Evolutionary conservation across 2,797 vertebrate genomes (phyloP).

Genomic region (Sardinella longiceps): DNA sequence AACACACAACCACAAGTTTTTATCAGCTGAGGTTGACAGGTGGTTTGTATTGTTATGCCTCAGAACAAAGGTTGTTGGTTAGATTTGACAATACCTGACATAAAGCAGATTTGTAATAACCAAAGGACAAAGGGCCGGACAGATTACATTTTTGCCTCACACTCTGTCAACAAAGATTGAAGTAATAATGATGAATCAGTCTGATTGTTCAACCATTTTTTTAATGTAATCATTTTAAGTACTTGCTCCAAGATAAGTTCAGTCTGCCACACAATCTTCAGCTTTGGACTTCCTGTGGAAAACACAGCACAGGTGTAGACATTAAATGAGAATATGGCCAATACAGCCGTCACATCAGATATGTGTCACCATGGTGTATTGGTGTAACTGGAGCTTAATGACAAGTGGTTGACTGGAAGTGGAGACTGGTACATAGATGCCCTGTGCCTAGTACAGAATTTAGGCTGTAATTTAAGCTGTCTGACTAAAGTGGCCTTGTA

Average conservation of each 20-base stretch:
- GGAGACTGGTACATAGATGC: background rate
- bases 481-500: background rate
- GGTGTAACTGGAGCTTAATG: background rate
- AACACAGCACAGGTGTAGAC: background rate
- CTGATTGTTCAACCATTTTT: background rate
- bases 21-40: too few relatives aligned
- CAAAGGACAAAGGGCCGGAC: background rate
- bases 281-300: slow-evolving; percentile 51
- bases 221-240: background rate
- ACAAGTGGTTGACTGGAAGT: background rate
- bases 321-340: background rate
- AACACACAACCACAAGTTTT: too few relatives aligned
- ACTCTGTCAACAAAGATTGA: background rate
- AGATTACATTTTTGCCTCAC: background rate
- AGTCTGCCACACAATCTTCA: background rate
- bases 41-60: too few relatives aligned
- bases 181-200: background rate
- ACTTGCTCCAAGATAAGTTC: background rate
- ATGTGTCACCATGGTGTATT: background rate
- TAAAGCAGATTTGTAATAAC: background rate
- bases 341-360: background rate
- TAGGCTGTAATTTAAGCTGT: background rate
- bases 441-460: too few relatives aligned
- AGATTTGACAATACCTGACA: too few relatives aligned
- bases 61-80: too few relatives aligned